Evolutionary conservation across 2,888 invertebrate genomes (phyloP), one percentile per base, ranked within the genome.

Genomic region (Himalopsyche tibetana): DNA sequence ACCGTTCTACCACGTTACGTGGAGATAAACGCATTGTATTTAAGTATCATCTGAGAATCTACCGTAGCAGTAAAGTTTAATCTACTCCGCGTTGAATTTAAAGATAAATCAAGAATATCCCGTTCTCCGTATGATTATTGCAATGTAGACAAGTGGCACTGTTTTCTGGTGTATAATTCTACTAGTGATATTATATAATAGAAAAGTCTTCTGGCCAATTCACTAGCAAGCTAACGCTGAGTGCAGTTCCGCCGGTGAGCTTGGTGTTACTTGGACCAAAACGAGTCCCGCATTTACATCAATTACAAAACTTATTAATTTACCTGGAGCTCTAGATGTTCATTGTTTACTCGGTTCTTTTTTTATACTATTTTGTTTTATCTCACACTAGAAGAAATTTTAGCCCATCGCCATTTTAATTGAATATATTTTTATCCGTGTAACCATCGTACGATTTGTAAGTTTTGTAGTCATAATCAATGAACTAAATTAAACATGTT

Each of bases 281-380:
- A 63, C 63, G 63, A 63, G 28, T 9, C 19, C 63, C 63, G 80
- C 42, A 80, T 80, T 80, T 80, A 42, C 80, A 80, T 80, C 80
- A 80, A 80, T 80, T 80, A 80, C 15, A 80, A 80, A 80, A 80
- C 80, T 80, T 80, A 80, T 80, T 80, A 80, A 80, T 80, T 80
- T 40, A 80, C 80, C 80, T 80, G 80, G 11, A 28, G 8, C 63
- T 28, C 63, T 28, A 63, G 63, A 63, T 9, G 63, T 63, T 63
- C 63, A 63, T 63, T 63, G 63, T 63, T 63, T 28, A 19, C 63
- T 19, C 63, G 15, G 63, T 8, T 1, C 11, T 63, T 63, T 63
- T n/a, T 63, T 63, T 63, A 63, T 0, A 6, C 19, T 19, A 63
- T 63, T 63, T 19, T 63, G 6, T 2, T 63, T 19, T 19, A 19